Evolutionary conservation across 1,140 invertebrate genomes (phyloP).

Genomic region (Lepidurus packardi): DNA sequence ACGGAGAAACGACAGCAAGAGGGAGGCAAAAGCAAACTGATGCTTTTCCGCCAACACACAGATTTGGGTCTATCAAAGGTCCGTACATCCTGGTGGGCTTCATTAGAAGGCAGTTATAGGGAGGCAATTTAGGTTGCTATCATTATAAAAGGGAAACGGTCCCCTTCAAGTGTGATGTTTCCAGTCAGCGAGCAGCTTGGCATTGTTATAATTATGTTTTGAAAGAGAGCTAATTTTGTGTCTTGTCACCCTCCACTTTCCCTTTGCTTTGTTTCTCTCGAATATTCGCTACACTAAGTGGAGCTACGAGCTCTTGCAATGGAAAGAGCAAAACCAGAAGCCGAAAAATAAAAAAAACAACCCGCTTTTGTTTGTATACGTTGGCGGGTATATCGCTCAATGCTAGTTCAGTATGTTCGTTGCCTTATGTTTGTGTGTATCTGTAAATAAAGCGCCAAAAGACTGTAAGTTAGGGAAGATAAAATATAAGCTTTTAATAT

Average conservation of each 20-base stretch:
- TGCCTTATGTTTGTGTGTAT: background rate
- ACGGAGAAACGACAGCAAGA: background rate
- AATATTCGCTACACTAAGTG: background rate
- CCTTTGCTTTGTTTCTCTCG: background rate
- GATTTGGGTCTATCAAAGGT: background rate
- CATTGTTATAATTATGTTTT: background rate
- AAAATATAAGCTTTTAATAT: background rate
- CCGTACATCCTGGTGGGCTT: conserved; percentile 5
- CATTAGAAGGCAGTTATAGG: background rate
- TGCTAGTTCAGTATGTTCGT: background rate
- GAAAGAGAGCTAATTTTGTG: background rate
- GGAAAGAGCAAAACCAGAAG: background rate
- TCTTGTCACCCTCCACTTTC: background rate
- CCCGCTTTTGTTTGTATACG: background rate
- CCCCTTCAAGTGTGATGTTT: background rate
- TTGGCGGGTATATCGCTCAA: background rate
- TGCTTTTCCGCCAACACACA: background rate
- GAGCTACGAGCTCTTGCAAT: background rate
- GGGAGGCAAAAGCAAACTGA: background rate
- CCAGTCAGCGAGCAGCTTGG: conserved; percentile 4
- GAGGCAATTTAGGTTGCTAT: background rate
- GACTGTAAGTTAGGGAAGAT: background rate
- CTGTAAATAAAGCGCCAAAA: background rate
- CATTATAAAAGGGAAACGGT: background rate
- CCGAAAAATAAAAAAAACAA: background rate